Percentiles rank a stretch among this genome's conserved stretches.
These are phyloP conservation scores for Aleiodes alternator DNA, from an alignment of 2,888 invertebrate species.

Conservation along the genomic window DNA sequence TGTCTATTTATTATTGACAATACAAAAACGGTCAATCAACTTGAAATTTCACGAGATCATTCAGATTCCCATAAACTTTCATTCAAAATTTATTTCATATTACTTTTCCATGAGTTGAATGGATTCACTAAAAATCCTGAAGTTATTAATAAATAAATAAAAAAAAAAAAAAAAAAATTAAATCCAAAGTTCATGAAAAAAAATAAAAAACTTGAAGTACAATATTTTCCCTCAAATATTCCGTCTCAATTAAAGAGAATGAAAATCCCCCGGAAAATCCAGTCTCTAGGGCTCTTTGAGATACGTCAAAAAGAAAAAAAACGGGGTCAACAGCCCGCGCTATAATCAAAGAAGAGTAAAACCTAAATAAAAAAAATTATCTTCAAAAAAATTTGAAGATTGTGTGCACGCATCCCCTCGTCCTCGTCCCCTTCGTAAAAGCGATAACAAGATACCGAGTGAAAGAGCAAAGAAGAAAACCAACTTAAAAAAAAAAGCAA, in stretches of 20 bases:
- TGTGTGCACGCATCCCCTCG: conserved; percentile 2
- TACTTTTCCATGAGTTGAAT: too few relatives aligned
- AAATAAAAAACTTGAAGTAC: too few relatives aligned
- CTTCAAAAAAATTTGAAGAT: conserved; percentile 18
- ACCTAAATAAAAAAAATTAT: not conserved
- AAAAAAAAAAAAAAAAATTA: too few relatives aligned
- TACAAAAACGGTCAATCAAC: too few relatives aligned
- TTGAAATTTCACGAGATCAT: too few relatives aligned
- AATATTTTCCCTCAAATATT: not conserved
- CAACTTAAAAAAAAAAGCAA: not conserved
- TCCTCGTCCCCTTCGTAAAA: not conserved
- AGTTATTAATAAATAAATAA: too few relatives aligned
- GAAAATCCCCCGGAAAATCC: not conserved
- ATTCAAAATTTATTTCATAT: too few relatives aligned
- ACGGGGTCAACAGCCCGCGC: conserved; percentile 22
- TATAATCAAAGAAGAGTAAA: conserved; percentile 9
- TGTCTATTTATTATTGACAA: too few relatives aligned
- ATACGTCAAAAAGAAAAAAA: not conserved
- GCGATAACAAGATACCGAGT: not conserved
- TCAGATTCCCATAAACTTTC: too few relatives aligned
- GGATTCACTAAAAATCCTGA: too few relatives aligned
- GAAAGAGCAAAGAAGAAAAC: not conserved
- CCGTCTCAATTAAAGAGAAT: conserved; percentile 20
- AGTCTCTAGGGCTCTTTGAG: not conserved
- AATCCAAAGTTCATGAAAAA: too few relatives aligned